Evolutionary conservation across 2,797 vertebrate genomes (phyloP).

Genomic region (Artibeus jamaicensis): DNA sequence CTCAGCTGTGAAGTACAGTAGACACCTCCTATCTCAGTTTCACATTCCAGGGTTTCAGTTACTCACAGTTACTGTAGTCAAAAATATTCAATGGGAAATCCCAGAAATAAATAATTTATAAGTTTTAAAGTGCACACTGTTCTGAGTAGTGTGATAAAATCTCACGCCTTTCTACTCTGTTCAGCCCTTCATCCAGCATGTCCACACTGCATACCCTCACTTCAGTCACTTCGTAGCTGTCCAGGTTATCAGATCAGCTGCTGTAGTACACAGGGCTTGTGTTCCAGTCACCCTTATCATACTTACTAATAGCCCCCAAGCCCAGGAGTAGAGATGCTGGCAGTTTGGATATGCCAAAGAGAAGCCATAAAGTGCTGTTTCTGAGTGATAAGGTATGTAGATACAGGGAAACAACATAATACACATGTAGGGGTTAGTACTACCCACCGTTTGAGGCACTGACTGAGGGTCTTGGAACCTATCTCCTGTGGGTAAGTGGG

Average conservation of each 20-base stretch:
- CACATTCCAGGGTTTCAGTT: not conserved
- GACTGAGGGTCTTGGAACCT: too few species aligned
- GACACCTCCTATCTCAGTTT: not conserved
- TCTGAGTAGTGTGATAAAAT: not conserved
- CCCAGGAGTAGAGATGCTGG: not conserved
- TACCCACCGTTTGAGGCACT: not conserved
- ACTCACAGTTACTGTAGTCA: not conserved
- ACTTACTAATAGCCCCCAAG: not conserved
- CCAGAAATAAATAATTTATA: not conserved
- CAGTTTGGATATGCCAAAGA: not conserved
- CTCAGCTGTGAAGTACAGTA: not conserved
- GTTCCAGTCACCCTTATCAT: not conserved
- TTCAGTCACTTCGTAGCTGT: not conserved
- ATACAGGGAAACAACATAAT: not conserved
- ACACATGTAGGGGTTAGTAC: not conserved
- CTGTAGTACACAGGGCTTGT: not conserved
- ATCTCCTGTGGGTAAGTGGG: not conserved
- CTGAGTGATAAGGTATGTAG: not conserved
- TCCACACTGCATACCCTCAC: not conserved
- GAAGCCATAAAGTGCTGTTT: not conserved
- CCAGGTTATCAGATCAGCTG: not conserved
- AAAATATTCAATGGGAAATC: not conserved
- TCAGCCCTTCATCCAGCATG: not conserved
- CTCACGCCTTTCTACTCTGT: not conserved
- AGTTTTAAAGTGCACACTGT: not conserved